A percentile compares a stretch with the other conserved stretches of the same genome.
These are phyloP conservation scores for Amphipoea oculea DNA, from an alignment of 2,888 invertebrate species.

Conservation along the genomic window DNA sequence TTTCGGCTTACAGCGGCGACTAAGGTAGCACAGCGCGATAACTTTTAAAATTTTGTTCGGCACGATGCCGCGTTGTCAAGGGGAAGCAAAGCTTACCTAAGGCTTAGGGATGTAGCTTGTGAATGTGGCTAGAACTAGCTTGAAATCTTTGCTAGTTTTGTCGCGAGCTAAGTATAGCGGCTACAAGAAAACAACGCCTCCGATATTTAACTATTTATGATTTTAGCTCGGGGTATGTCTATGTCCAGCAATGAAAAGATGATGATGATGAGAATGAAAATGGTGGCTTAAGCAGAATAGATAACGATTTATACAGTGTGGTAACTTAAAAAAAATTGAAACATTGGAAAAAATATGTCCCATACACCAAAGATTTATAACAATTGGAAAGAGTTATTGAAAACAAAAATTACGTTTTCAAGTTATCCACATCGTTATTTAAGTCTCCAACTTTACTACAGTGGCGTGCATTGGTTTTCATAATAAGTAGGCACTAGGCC, in stretches of 20 bases:
- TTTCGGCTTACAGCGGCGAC: conserved; percentile 20
- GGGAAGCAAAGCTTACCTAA: conserved; percentile 37
- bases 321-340: background rate
- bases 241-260: background rate
- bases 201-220: background rate
- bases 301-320: background rate
- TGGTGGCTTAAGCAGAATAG: background rate
- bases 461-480: no score
- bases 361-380: background rate
- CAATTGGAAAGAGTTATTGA: background rate
- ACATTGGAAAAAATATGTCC: background rate
- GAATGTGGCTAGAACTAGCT: conserved; percentile 6
- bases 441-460: background rate
- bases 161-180: background rate
- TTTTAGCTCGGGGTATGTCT: background rate
- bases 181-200: background rate
- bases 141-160: conserved; percentile 1
- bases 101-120: conserved; percentile 20
- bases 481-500: no score
- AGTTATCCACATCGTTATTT: background rate
- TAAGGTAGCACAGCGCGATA: conserved; percentile 14
- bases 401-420: background rate
- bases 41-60: conserved; percentile 55
- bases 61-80: conserved; percentile 30
- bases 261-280: background rate